Conservation (phyloP, 2,888 invertebrate genomes). For the Ryuthela nishihirai region DNA sequence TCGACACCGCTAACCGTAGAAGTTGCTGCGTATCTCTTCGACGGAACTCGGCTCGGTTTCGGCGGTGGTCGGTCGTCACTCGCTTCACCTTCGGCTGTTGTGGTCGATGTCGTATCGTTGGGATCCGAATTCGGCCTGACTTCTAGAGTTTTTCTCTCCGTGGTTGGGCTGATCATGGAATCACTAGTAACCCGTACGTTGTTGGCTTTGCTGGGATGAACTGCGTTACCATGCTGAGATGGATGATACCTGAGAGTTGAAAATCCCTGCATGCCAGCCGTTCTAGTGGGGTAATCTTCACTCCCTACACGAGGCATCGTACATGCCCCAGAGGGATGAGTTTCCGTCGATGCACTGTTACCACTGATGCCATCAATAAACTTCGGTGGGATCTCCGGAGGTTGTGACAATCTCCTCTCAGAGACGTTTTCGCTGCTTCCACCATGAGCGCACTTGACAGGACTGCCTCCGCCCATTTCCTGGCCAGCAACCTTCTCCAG, state of each 20-base stretch:
- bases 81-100: slow-evolving; percentile 42
- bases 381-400: slow-evolving; percentile 11
- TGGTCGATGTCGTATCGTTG: slow-evolving; percentile 1
- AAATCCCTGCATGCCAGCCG: slow-evolving; percentile 19
- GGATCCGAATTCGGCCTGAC: too few species aligned
- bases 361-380: slow-evolving; percentile 8
- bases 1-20: slow-evolving; percentile 32
- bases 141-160: slow-evolving; percentile 56
- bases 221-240: slow-evolving; percentile 11
- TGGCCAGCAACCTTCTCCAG: slow-evolving; percentile 28
- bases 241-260: slow-evolving; percentile 8
- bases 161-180: slow-evolving; percentile 57
- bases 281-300: slow-evolving; percentile 26
- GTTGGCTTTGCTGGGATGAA: slow-evolving; percentile 7
- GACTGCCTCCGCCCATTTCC: slow-evolving; percentile 2
- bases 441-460: not conserved
- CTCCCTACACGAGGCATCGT: slow-evolving; percentile 21
- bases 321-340: slow-evolving; percentile 25
- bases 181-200: slow-evolving; percentile 61
- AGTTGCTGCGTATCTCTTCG: slow-evolving; percentile 46
- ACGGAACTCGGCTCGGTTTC: slow-evolving; percentile 54
- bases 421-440: slow-evolving; percentile 6
- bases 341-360: slow-evolving; percentile 1
- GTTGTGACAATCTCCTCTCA: slow-evolving; percentile 17
- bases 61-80: slow-evolving; percentile 49